phyloP scores from a whole-genome alignment of 2,888 invertebrate species.

The Bellardia pandia region DNA sequence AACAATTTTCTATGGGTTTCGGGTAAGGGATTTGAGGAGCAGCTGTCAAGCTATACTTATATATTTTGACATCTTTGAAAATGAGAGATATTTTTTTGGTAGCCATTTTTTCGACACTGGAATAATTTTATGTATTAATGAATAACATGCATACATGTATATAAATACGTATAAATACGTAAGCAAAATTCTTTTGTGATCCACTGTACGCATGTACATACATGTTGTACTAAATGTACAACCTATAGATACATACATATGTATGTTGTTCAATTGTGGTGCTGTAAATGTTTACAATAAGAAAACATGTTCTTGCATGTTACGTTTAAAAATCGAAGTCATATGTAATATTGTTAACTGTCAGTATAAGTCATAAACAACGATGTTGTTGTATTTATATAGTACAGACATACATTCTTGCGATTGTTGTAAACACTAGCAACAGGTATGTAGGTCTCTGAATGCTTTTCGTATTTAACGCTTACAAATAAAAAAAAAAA shows the following conservation, averaged over 20 bases:
- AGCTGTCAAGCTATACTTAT: too few relatives aligned
- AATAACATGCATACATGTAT: too few relatives aligned
- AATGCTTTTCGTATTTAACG: not conserved
- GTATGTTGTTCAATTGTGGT: not conserved
- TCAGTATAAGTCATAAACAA: conserved; percentile 48
- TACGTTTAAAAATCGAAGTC: conserved; percentile 60
- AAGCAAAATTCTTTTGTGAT: too few relatives aligned
- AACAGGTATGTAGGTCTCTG: conserved; percentile 59
- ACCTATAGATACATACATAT: not conserved
- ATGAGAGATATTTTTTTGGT: too few relatives aligned
- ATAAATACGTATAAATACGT: too few relatives aligned
- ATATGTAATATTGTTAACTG: conserved; percentile 61
- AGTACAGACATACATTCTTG: not conserved
- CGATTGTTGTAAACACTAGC: conserved; percentile 35
- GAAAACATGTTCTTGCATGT: conserved; percentile 53
- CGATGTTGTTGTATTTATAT: not conserved
- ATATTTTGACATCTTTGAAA: too few relatives aligned
- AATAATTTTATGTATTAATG: too few relatives aligned
- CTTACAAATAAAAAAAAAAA: not conserved
- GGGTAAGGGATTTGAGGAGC: too few relatives aligned
- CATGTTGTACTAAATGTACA: too few relatives aligned
- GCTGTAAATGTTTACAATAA: conserved; percentile 30
- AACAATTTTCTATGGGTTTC: too few relatives aligned
- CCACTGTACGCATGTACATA: not conserved
- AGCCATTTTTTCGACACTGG: too few relatives aligned